Evolutionary conservation across 2,888 invertebrate genomes (phyloP).

Genomic region (Cepaea hortensis): DNA sequence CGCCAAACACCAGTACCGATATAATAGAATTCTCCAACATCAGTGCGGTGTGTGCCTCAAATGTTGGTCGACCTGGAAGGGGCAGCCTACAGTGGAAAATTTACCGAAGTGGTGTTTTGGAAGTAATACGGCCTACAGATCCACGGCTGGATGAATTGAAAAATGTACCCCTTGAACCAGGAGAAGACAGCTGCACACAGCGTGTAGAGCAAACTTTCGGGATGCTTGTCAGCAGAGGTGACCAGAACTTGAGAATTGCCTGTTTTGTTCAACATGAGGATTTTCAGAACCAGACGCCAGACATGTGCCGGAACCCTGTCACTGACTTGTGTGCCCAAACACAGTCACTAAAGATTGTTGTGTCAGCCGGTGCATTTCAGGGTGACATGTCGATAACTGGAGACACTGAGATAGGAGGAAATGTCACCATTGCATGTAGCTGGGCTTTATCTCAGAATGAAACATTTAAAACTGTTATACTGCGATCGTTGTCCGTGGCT

Average conservation of each 20-base stretch:
- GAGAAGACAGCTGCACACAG: too few species aligned
- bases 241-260: too few species aligned
- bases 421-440: background rate
- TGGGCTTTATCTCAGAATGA: background rate
- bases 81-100: conserved; percentile 13
- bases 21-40: background rate
- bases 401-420: background rate
- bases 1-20: background rate
- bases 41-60: conserved; percentile 8
- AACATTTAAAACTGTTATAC: background rate
- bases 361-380: background rate
- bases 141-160: background rate
- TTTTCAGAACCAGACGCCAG: too few species aligned
- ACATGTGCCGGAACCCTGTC: too few species aligned
- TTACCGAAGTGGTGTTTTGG: background rate
- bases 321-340: too few species aligned
- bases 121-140: background rate
- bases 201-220: too few species aligned
- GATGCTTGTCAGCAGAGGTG: too few species aligned
- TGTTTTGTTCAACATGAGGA: too few species aligned
- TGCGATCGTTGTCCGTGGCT: background rate
- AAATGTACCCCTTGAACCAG: too few species aligned
- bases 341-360: too few species aligned
- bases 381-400: background rate
- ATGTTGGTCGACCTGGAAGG: background rate